Percentiles rank a stretch among this genome's conserved stretches.
Evolutionary conservation across 2,888 invertebrate species (phyloP).

Genomic region (Brachyptera risi): DNA sequence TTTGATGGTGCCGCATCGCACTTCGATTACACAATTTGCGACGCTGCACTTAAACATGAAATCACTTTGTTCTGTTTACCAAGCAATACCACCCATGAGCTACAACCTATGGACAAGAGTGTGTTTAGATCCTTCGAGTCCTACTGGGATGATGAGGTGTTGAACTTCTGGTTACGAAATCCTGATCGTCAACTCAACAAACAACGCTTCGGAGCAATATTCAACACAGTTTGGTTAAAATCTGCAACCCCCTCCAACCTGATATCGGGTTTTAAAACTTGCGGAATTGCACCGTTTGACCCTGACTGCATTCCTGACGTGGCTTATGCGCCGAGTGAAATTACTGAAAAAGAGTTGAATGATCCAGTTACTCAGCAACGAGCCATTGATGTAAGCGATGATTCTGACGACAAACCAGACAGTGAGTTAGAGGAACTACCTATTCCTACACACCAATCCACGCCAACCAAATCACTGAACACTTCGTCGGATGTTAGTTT

Average conservation of each 20-base stretch:
- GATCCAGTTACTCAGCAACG: too few species aligned
- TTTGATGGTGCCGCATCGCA: conserved; percentile 40
- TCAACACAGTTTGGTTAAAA: conserved; percentile 26
- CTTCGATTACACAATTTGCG: conserved; percentile 38
- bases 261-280: conserved; percentile 23
- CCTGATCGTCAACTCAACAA: conserved; percentile 37
- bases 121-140: conserved; percentile 40
- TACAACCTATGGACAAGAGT: conserved; percentile 41
- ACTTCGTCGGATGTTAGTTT: too few species aligned
- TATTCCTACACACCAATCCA: too few species aligned
- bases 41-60: conserved; percentile 37
- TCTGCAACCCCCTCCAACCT: conserved; percentile 21
- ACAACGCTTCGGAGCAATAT: conserved; percentile 37
- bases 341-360: too few species aligned
- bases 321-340: conserved; percentile 36
- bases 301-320: conserved; percentile 36
- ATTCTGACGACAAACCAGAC: too few species aligned
- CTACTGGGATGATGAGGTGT: conserved; percentile 41
- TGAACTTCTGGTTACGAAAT: conserved; percentile 37
- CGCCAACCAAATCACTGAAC: background rate
- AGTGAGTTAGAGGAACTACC: too few species aligned
- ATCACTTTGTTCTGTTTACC: conserved; percentile 41
- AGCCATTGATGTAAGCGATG: too few species aligned
- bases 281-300: conserved; percentile 38
- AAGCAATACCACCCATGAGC: conserved; percentile 42